Evolutionary conservation across 2,888 invertebrate genomes (phyloP).

Genomic region (Agonopterix alstromeriana): DNA sequence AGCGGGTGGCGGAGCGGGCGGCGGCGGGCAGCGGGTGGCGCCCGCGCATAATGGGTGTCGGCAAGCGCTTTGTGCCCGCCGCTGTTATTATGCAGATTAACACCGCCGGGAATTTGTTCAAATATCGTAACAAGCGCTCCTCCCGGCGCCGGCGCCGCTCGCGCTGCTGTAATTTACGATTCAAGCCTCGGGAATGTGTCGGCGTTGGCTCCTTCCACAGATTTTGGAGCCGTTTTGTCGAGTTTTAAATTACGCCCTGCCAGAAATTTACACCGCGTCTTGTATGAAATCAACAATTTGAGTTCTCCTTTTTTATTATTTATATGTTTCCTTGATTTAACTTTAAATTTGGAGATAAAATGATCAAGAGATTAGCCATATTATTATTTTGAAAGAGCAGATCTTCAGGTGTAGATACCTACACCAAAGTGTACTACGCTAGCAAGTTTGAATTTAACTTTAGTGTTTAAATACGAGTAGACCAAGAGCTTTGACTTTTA

Average conservation of each 20-base stretch:
- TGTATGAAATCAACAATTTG: conserved; percentile 28
- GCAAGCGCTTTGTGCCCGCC: conserved; percentile 68
- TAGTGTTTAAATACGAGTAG: no score
- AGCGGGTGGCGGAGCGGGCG: conserved; percentile 11
- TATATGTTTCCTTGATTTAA: conserved; percentile 18
- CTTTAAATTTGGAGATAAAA: not conserved
- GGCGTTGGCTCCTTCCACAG: conserved; percentile 51
- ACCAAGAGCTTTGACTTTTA: no score
- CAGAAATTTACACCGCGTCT: conserved; percentile 33
- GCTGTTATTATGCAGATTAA: conserved; percentile 77
- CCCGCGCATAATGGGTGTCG: conserved; percentile 70
- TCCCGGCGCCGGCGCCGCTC: conserved; percentile 70
- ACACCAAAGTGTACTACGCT: no score
- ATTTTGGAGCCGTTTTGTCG: conserved; percentile 42
- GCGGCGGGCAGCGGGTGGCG: conserved; percentile 55
- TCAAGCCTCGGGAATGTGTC: conserved; percentile 63
- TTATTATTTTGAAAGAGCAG: not conserved
- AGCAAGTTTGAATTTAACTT: no score
- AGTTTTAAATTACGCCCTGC: conserved; percentile 47
- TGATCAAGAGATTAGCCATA: not conserved
- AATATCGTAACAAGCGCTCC: conserved; percentile 75
- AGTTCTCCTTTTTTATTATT: conserved; percentile 24
- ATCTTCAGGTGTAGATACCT: not conserved
- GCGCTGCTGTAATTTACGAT: conserved; percentile 66
- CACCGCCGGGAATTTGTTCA: conserved; percentile 77